Conservation (phyloP, 1,140 invertebrate genomes). For the Drosophila guanche region DNA sequence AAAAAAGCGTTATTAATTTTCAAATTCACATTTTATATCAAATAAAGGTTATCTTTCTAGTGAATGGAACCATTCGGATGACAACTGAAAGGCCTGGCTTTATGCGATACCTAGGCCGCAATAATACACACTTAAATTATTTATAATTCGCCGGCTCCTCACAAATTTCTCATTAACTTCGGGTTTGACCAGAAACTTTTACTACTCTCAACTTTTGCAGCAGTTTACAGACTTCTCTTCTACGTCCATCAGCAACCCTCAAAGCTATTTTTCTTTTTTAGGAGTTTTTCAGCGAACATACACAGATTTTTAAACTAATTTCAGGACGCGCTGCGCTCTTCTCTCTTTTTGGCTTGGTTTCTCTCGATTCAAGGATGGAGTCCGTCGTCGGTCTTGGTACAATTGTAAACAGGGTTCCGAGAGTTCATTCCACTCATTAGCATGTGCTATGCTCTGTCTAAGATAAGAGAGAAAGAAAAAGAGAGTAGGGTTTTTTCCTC, state of each 20-base stretch:
- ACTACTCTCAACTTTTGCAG: slow-evolving; percentile 1
- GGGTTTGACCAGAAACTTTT: slow-evolving; percentile 23
- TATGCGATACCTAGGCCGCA: too few species aligned
- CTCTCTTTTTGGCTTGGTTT: slow-evolving; percentile 25
- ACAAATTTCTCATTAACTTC: slow-evolving; percentile 31
- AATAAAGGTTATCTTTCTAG: not conserved
- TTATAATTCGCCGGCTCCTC: not conserved
- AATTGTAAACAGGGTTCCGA: slow-evolving; percentile 23
- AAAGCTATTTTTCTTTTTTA: slow-evolving; percentile 33
- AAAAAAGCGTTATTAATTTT: slow-evolving; percentile 17
- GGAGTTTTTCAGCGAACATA: slow-evolving; percentile 21
- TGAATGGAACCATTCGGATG: too few species aligned
- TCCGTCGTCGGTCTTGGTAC: slow-evolving; percentile 33
- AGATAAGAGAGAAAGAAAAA: slow-evolving; percentile 2
- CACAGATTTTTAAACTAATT: slow-evolving; percentile 49
- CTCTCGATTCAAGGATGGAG: slow-evolving; percentile 35
- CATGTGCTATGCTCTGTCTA: slow-evolving; percentile 41
- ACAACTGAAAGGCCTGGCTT: too few species aligned
- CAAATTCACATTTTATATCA: slow-evolving; percentile 41
- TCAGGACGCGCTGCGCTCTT: slow-evolving; percentile 22
- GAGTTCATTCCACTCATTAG: slow-evolving; percentile 80
- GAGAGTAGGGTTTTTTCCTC: slow-evolving; percentile 8
- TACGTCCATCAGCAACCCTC: slow-evolving; percentile 38
- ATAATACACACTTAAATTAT: too few species aligned
- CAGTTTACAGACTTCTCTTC: slow-evolving; percentile 4